phyloP scores from a whole-genome alignment of 2,113 vertebrate genomes.

The Mirza zaza region DNA sequence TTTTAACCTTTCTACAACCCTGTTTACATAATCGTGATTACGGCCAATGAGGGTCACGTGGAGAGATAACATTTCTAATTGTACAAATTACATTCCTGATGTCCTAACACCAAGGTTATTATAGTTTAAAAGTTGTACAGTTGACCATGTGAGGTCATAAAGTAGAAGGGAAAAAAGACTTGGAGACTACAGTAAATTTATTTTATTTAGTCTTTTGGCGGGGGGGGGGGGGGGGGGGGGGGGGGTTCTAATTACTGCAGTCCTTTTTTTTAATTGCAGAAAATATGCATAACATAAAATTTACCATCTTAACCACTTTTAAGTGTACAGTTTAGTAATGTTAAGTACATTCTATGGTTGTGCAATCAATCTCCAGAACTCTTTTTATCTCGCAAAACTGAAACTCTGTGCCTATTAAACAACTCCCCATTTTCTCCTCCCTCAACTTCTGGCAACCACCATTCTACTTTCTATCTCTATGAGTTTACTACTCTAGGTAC shows the following conservation, averaged over 20 bases:
- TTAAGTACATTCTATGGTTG: neutral
- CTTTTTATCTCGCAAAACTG: neutral
- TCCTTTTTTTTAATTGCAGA: neutral
- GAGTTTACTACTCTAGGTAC: neutral
- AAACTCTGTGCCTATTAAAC: neutral
- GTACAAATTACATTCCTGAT: constrained; percentile 79
- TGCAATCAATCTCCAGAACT: neutral
- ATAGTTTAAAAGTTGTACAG: constrained; percentile 48
- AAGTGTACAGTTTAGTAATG: neutral
- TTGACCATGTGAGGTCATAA: neutral
- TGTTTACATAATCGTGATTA: constrained; percentile 68
- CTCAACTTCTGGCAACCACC: neutral
- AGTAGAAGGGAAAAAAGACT: neutral
- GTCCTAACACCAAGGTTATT: constrained; percentile 75
- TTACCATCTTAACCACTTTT: neutral
- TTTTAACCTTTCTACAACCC: constrained; percentile 71
- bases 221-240: accelerated
- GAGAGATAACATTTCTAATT: constrained; percentile 79
- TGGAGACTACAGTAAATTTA: neutral
- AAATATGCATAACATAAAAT: constrained; percentile 15
- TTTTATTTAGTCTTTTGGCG: neutral
- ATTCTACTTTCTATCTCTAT: neutral
- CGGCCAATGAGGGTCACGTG: constrained; percentile 68
- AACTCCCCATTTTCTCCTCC: no score
- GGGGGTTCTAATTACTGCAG: neutral